Conservation (phyloP, 2,888 invertebrate species). For the Eupithecia subumbrata region DNA sequence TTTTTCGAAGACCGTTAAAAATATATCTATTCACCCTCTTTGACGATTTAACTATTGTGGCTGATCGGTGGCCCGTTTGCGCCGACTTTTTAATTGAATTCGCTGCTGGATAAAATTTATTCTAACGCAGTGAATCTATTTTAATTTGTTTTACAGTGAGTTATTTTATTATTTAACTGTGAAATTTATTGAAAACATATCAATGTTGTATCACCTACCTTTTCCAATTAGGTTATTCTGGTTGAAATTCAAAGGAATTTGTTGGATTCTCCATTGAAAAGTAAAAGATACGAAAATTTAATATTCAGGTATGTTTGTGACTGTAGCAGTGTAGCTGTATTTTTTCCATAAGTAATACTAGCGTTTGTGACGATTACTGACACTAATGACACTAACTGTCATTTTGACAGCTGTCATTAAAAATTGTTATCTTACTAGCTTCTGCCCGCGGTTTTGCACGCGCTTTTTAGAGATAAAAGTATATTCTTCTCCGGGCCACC, state of each 20-base stretch:
- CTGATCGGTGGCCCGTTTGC: slow-evolving; percentile 4
- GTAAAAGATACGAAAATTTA: not conserved
- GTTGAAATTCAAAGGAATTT: not conserved
- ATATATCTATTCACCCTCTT: not conserved
- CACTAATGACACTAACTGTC: no score
- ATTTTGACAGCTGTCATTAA: no score
- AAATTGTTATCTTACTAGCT: no score
- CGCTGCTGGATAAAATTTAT: not conserved
- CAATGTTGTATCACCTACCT: not conserved
- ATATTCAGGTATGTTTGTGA: no score
- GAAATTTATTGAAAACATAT: slow-evolving; percentile 9
- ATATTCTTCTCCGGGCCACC: no score
- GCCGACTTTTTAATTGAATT: slow-evolving; percentile 2
- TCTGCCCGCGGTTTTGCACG: no score
- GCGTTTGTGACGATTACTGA: no score
- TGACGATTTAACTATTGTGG: not conserved
- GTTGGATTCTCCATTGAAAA: not conserved
- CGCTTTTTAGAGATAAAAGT: no score
- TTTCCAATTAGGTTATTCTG: not conserved
- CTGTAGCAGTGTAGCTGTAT: no score
- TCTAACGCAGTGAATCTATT: slow-evolving; percentile 3
- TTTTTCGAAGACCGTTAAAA: not conserved
- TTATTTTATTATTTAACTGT: not conserved
- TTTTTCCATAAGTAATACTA: no score
- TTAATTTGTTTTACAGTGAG: slow-evolving; percentile 6